Percentiles rank a stretch among this genome's conserved stretches.
phyloP scores from a whole-genome alignment of 2,113 vertebrate genomes.

The Polyodon spathula region DNA sequence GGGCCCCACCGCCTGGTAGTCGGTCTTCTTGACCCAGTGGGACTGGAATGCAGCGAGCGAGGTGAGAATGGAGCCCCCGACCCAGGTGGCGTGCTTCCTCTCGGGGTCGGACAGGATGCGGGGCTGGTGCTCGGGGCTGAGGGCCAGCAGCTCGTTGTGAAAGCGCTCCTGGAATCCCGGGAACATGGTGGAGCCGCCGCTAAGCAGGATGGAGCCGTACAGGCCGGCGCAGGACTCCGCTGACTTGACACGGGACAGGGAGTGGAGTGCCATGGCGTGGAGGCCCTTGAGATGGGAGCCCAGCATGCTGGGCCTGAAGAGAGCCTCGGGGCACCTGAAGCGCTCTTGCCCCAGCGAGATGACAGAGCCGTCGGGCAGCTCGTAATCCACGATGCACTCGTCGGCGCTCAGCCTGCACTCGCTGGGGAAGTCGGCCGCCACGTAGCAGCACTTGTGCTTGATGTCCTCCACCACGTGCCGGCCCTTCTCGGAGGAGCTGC shows the following conservation, averaged over 20 bases:
- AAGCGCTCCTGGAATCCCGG: slow-evolving; percentile 30
- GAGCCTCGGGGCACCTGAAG: slow-evolving; percentile 38
- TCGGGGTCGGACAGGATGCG: slow-evolving; percentile 22
- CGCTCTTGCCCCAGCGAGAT: slow-evolving; percentile 34
- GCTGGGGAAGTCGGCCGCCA: slow-evolving; percentile 21
- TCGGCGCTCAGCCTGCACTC: slow-evolving; percentile 6
- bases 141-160: slow-evolving; percentile 17
- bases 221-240: not conserved
- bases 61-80: slow-evolving; percentile 44
- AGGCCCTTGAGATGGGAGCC: slow-evolving; percentile 23
- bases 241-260: slow-evolving; percentile 25
- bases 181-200: slow-evolving; percentile 41
- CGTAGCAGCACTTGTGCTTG: slow-evolving; percentile 37
- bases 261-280: slow-evolving; percentile 27
- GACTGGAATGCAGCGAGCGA: slow-evolving; percentile 39
- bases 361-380: slow-evolving; percentile 29
- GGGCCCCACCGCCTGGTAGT: slow-evolving; percentile 38
- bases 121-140: not conserved
- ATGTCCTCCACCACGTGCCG: slow-evolving; percentile 25
- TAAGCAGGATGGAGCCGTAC: slow-evolving; percentile 34
- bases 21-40: slow-evolving; percentile 35
- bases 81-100: slow-evolving; percentile 33
- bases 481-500: slow-evolving; percentile 15
- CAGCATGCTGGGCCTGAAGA: slow-evolving; percentile 31
- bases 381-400: slow-evolving; percentile 10